Percentiles rank a stretch among this genome's conserved stretches.
Conservation (phyloP, 2,113 vertebrate genomes). For the Theropithecus gelada region DNA sequence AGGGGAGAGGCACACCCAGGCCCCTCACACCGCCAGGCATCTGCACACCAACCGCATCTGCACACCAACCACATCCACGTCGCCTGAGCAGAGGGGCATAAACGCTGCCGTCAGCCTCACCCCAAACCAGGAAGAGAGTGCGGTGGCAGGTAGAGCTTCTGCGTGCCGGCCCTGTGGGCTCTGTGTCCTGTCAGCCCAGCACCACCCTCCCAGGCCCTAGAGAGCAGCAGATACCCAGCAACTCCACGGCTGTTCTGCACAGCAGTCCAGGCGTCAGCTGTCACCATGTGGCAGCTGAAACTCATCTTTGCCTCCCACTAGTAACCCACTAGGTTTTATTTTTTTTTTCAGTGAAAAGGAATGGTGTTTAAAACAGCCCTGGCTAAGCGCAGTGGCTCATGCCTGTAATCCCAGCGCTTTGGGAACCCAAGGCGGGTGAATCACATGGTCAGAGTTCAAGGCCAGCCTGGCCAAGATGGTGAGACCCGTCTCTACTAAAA, state of each 20-base stretch:
- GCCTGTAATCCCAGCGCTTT: too few species aligned
- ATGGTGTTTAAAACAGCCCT: background rate
- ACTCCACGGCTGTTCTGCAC: rapidly evolving
- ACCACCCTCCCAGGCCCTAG: background rate
- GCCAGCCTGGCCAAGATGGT: too few species aligned
- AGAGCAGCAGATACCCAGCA: background rate
- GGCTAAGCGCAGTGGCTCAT: too few species aligned
- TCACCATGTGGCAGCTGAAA: rapidly evolving
- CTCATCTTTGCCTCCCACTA: background rate
- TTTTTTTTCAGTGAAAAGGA: background rate
- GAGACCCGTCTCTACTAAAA: too few species aligned
- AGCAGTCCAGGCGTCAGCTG: background rate
- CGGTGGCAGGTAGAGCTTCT: rapidly evolving
- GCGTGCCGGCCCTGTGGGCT: background rate
- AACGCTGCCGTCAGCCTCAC: background rate
- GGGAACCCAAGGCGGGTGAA: too few species aligned
- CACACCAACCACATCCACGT: background rate
- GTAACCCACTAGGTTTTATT: rapidly evolving
- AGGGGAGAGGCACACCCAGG: background rate
- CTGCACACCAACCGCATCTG: background rate
- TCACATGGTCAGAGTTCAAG: too few species aligned
- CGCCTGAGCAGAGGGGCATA: too few species aligned
- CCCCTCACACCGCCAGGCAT: background rate
- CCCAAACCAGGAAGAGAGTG: rapidly evolving
- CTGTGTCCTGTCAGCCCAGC: background rate